Base-by-base conservation (phyloP, 2,113 vertebrate species). In the Oncorhynchus nerka region DNA sequence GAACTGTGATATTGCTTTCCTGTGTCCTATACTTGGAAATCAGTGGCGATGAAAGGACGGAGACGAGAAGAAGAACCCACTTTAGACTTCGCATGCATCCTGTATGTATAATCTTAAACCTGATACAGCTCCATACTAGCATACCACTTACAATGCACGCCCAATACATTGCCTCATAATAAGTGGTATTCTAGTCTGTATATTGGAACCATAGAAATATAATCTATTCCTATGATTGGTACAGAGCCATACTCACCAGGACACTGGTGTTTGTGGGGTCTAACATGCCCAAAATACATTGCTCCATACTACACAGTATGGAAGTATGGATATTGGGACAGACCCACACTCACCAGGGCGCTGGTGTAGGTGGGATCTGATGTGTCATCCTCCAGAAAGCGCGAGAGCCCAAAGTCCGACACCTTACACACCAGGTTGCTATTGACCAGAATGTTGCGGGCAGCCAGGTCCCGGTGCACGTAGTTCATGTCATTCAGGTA, bases 361-460 rank as follows among this genome's bases (percentile, higher is more conserved):
- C 97, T 98, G 78, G 97, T 99, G 89, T 99, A 99, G 7, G 97
- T 99, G 73, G 97, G 97, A 80, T 99, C 97, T 0, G 97, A 98
- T 0, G 97, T 96, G 68, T 99, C 97, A 0, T 98, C 97, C 85
- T 99, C 97, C 66, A 99, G 91, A 79, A 99, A 99, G 22, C 97
- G 96, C 0, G 97, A 99, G 70, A 99, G 94, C 32, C 97, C 97
- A 0, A 99, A 99, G 88, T 99, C 97, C 0, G 97, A 99, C 74
- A 99, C 97, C 71, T 99, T 99, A 89, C 97, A 98, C 77, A 99
- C 97, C 86, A 99, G 88, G 91, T 99, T 99, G 93, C 96, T 98
- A 92, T 99, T 99, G 83, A 99, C 97, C 1, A 99, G 94, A 91
- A 97, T 99, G 92, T 99, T 99, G 6, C 97, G 92, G 0, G 97